These are phyloP conservation scores for Aphidius gifuensis DNA, from an alignment of 1,140 invertebrate species.

Conservation along the genomic window DNA sequence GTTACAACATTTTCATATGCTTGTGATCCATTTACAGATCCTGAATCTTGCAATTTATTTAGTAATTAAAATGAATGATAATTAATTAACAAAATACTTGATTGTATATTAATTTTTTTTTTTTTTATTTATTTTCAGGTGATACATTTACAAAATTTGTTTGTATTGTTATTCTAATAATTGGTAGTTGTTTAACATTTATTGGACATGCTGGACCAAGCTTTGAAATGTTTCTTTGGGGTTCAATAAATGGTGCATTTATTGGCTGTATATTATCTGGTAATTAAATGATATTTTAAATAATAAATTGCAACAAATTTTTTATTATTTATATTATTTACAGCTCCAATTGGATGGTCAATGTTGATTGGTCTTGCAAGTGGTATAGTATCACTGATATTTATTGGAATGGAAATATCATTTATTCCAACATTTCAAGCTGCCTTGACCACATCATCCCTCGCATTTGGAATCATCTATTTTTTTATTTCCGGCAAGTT, in stretches of 20 bases:
- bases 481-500: not conserved
- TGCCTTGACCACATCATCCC: not conserved
- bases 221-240: constrained; percentile 59
- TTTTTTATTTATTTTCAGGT: constrained; percentile 40
- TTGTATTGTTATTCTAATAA: constrained; percentile 56
- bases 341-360: too few species aligned
- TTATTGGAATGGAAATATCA: too few species aligned
- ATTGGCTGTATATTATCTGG: constrained; percentile 51
- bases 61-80: constrained; percentile 35
- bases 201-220: constrained; percentile 65
- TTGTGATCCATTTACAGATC: constrained; percentile 54
- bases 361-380: not conserved
- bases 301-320: constrained; percentile 23
- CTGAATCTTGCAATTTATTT: constrained; percentile 51
- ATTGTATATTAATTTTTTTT: not conserved
- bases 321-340: not conserved
- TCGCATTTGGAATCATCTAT: not conserved
- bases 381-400: not conserved
- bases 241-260: constrained; percentile 52
- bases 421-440: not conserved
- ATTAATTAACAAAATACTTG: not conserved
- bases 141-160: constrained; percentile 53
- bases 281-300: constrained; percentile 26
- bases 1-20: constrained; percentile 66
- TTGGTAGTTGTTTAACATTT: constrained; percentile 61